Evolutionary conservation across 2,113 vertebrate species (phyloP).

Genomic region (Uria lomvia): DNA sequence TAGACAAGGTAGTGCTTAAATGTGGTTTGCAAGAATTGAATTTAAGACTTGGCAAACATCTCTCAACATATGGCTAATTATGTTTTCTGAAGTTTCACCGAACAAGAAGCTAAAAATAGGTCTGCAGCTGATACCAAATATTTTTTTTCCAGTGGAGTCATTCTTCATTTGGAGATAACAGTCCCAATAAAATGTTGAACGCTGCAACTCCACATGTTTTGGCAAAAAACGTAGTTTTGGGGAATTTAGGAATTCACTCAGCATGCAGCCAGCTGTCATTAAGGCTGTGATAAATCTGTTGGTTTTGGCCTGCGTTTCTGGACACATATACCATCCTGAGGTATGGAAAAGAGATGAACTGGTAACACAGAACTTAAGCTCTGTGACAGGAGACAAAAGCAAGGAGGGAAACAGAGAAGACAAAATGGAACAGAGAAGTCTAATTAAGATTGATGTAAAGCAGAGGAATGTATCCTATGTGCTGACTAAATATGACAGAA

Average conservation of each 20-base stretch:
- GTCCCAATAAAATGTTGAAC: conserved; percentile 59
- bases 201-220: conserved; percentile 64
- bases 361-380: conserved; percentile 35
- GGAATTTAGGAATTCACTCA: conserved; percentile 68
- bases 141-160: conserved; percentile 51
- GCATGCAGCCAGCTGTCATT: conserved; percentile 74
- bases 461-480: not conserved
- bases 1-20: conserved; percentile 12
- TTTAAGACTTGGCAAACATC: conserved; percentile 23
- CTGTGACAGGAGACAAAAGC: conserved; percentile 28
- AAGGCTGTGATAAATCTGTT: conserved; percentile 71
- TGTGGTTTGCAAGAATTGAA: conserved; percentile 8
- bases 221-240: conserved; percentile 56
- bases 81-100: conserved; percentile 54
- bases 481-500: not conserved
- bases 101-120: conserved; percentile 68
- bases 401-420: not conserved
- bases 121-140: conserved; percentile 43
- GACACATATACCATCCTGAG: conserved; percentile 48
- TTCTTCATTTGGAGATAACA: conserved; percentile 68
- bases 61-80: conserved; percentile 29
- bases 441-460: not conserved
- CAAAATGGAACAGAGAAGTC: not conserved
- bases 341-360: conserved; percentile 68
- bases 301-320: conserved; percentile 70